These are phyloP conservation scores for Sandelia bainsii DNA, from an alignment of 2,797 vertebrate species.

Conservation along the genomic window DNA sequence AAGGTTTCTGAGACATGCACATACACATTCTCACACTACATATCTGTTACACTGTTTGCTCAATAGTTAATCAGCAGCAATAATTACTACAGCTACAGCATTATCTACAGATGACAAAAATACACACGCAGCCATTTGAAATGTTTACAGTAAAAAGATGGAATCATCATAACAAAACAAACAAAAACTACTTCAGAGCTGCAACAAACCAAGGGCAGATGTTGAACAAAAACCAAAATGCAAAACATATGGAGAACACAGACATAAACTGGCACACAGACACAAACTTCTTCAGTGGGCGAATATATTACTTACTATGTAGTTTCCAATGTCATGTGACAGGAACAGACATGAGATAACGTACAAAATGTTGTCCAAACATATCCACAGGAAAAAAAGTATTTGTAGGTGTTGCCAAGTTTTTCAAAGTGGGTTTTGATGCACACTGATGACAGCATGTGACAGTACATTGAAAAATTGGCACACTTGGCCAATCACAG, in stretches of 20 bases:
- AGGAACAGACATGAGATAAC: too few species aligned
- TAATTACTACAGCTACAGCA: conserved; percentile 28
- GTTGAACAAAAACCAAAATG: conserved; percentile 16
- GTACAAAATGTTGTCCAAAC: too few species aligned
- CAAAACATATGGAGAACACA: neutral
- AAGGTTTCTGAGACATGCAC: conserved; percentile 4
- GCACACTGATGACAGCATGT: too few species aligned
- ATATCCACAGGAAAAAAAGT: too few species aligned
- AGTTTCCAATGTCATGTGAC: neutral
- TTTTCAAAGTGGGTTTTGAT: too few species aligned
- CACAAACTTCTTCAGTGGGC: neutral
- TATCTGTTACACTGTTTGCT: conserved; percentile 7
- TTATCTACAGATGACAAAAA: conserved; percentile 13
- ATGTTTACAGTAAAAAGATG: conserved; percentile 8
- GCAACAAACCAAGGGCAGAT: conserved; percentile 13
- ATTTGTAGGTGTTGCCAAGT: too few species aligned
- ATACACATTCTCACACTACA: neutral
- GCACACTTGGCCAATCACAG: too few species aligned
- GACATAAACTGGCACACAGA: neutral
- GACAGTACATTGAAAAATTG: too few species aligned
- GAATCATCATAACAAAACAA: conserved; percentile 1
- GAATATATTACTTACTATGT: neutral
- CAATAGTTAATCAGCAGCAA: conserved; percentile 23
- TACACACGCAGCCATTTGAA: neutral
- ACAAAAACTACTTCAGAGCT: conserved; percentile 6